Conservation (phyloP, 2,797 vertebrate genomes). For the Syndactyla subalaris region DNA sequence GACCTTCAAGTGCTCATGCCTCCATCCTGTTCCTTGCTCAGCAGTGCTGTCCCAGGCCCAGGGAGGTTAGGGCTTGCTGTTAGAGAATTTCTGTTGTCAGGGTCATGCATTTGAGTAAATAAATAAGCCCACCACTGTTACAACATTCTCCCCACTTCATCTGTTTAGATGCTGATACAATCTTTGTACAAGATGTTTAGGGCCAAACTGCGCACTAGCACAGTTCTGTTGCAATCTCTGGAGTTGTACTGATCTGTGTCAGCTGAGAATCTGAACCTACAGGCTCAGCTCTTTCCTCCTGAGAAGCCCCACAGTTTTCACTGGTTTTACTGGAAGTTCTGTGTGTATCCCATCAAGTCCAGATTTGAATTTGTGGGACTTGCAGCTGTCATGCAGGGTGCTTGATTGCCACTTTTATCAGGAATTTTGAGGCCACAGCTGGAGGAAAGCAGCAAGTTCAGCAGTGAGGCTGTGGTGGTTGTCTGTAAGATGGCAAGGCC, state of each 20-base stretch:
- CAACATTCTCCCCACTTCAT: constrained; percentile 2
- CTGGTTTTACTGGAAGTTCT: background rate
- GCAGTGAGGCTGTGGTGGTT: background rate
- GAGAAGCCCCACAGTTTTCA: background rate
- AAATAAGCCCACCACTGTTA: background rate
- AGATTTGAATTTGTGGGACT: background rate
- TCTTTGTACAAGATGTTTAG: background rate
- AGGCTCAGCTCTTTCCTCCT: background rate
- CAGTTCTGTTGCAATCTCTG: background rate
- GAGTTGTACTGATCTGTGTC: background rate
- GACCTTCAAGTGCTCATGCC: background rate
- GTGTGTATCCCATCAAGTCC: background rate
- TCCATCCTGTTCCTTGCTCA: fast-evolving
- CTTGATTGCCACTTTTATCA: background rate
- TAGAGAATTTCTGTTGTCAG: background rate
- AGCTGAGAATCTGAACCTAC: background rate
- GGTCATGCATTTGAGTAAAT: background rate
- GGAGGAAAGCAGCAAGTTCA: background rate
- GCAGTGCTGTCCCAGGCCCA: background rate
- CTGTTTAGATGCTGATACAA: constrained; percentile 1
- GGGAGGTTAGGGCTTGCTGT: background rate
- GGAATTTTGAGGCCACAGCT: background rate
- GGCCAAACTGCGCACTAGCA: background rate
- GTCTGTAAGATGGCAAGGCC: background rate
- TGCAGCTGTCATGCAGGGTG: background rate